Evolutionary conservation across 2,888 invertebrate species (phyloP).

Genomic region (Drosophila meridionalis): DNA sequence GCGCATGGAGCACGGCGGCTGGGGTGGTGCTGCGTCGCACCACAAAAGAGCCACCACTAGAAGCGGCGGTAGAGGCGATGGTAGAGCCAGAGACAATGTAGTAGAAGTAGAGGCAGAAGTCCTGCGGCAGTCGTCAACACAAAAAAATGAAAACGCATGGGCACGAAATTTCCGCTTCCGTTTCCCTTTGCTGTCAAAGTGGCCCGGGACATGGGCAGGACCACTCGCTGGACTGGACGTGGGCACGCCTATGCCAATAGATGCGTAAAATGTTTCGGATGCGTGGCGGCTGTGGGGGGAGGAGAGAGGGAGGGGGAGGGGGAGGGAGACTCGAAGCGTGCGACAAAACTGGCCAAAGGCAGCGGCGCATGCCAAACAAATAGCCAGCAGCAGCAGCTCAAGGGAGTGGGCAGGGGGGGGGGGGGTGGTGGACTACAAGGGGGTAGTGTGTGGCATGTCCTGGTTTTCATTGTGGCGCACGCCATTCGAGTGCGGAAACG

Average conservation of each 20-base stretch:
- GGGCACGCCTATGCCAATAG: slow-evolving; percentile 50
- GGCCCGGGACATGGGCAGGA: slow-evolving; percentile 26
- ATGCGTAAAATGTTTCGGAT: slow-evolving; percentile 75
- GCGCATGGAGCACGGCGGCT: slow-evolving; percentile 4
- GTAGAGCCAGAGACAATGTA: not conserved
- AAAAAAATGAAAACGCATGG: slow-evolving; percentile 80
- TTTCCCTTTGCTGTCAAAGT: slow-evolving; percentile 75
- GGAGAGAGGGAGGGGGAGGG: too few species aligned
- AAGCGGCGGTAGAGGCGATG: not conserved
- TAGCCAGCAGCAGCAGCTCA: slow-evolving; percentile 12
- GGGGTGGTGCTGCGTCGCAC: not conserved
- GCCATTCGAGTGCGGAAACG: slow-evolving; percentile 79
- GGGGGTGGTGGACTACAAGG: not conserved
- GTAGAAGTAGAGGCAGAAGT: not conserved
- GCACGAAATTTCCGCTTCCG: slow-evolving; percentile 80
- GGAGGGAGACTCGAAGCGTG: slow-evolving; percentile 35
- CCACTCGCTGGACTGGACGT: not conserved
- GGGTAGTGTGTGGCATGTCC: not conserved
- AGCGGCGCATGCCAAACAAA: slow-evolving; percentile 60
- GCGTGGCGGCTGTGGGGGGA: slow-evolving; percentile 17
- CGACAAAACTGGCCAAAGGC: slow-evolving; percentile 71
- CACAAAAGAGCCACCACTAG: slow-evolving; percentile 20
- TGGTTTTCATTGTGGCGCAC: slow-evolving; percentile 69
- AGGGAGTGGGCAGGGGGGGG: not conserved
- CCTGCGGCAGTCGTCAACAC: slow-evolving; percentile 58